Evolutionary conservation across 2,888 invertebrate species (phyloP).

Genomic region (Eupithecia vulgata): DNA sequence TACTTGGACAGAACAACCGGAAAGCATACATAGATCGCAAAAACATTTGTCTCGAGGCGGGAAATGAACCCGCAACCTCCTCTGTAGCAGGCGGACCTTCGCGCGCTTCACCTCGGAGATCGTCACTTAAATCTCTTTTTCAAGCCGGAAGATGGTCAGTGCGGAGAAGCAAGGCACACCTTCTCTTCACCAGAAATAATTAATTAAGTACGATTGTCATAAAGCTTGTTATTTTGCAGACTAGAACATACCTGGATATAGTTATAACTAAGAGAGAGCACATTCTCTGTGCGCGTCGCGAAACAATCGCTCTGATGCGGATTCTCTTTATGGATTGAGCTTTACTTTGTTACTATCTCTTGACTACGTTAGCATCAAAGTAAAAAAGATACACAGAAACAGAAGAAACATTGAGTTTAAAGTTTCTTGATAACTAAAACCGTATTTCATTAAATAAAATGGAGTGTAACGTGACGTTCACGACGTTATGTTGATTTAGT

Average conservation of each 20-base stretch:
- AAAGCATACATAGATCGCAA: no score
- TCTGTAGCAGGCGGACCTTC: neutral
- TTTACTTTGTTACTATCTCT: neutral
- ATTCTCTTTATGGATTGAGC: neutral
- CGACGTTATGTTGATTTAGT: neutral
- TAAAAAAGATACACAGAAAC: no score
- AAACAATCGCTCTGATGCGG: neutral
- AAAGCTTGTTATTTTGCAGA: neutral
- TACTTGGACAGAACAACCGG: no score
- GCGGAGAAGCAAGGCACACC: no score
- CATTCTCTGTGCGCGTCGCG: neutral
- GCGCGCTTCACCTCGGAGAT: neutral
- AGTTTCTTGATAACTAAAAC: neutral
- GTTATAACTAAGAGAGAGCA: neutral
- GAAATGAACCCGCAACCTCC: neutral
- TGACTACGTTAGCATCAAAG: neutral
- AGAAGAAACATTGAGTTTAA: neutral
- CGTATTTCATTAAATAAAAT: neutral
- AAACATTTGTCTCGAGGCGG: neutral
- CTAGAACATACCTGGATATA: neutral
- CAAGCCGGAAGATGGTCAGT: no score
- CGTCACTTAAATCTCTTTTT: neutral
- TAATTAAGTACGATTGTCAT: no score
- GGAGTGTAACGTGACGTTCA: neutral
- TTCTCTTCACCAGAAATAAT: neutral